A percentile compares a stretch with the other conserved stretches of the same genome.
These are phyloP conservation scores for Agapornis canus DNA, from an alignment of 2,797 vertebrate genomes.

Conservation along the genomic window DNA sequence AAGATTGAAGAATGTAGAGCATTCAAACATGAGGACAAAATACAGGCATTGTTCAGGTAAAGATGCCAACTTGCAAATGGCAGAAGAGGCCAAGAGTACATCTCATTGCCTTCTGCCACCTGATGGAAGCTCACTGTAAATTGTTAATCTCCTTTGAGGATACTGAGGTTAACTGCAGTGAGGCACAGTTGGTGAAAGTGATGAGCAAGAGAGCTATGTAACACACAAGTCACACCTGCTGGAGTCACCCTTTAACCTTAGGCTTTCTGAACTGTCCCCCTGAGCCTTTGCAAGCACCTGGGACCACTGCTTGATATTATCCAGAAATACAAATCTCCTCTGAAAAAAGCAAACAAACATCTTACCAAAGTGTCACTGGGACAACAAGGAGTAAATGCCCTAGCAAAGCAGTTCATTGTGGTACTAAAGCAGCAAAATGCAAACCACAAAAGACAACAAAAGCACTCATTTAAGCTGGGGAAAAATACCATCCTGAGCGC, in stretches of 20 bases:
- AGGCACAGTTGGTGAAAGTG: neutral
- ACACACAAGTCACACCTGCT: neutral
- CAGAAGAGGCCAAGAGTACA: neutral
- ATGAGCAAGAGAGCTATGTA: neutral
- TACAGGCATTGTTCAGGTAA: neutral
- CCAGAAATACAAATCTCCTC: neutral
- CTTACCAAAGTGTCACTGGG: neutral
- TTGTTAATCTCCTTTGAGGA: neutral
- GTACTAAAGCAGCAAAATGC: neutral
- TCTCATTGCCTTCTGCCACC: neutral
- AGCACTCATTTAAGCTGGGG: neutral
- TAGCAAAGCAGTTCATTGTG: neutral
- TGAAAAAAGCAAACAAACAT: neutral
- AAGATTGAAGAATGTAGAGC: neutral
- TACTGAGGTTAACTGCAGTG: neutral
- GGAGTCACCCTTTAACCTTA: neutral
- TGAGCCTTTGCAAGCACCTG: neutral
- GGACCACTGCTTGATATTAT: neutral
- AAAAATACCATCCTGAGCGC: neutral
- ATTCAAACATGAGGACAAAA: neutral
- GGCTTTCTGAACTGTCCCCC: neutral
- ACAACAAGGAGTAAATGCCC: neutral
- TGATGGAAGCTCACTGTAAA: neutral
- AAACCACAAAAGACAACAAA: slow-evolving; percentile 13
- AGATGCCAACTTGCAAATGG: neutral